A percentile compares a stretch with the other conserved stretches of the same genome.
Evolutionary conservation across 2,888 invertebrate species (phyloP).

Genomic region (Dromius quadrimaculatus): DNA sequence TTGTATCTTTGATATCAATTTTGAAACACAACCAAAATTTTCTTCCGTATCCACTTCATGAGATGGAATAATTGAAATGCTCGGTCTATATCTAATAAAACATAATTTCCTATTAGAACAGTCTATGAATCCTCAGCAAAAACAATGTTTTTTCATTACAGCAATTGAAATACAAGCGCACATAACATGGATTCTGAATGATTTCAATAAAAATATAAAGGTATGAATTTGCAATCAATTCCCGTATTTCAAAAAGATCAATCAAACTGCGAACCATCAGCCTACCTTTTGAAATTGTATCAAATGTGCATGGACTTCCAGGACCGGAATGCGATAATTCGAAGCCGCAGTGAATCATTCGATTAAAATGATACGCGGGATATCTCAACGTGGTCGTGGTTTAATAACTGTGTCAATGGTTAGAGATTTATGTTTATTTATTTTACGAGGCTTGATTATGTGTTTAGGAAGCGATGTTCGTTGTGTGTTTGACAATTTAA

Average conservation of each 20-base stretch:
- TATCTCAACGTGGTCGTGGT: constrained; percentile 14
- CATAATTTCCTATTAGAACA: too few species aligned
- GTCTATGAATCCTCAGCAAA: too few species aligned
- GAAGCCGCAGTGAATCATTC: constrained; percentile 12
- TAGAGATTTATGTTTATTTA: constrained; percentile 25
- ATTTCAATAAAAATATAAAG: too few species aligned
- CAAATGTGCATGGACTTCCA: not conserved
- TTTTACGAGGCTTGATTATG: constrained; percentile 31
- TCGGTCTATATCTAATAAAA: too few species aligned
- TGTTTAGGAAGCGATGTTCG: constrained; percentile 13
- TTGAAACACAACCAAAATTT: too few species aligned
- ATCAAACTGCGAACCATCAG: constrained; percentile 18
- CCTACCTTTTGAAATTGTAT: not conserved
- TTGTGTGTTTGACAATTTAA: constrained; percentile 1
- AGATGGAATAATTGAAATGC: too few species aligned
- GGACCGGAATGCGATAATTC: constrained; percentile 9
- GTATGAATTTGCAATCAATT: too few species aligned
- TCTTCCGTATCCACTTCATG: too few species aligned
- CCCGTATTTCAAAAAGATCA: constrained; percentile 19
- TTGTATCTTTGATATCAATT: too few species aligned
- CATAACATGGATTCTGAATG: too few species aligned
- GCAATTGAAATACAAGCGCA: too few species aligned
- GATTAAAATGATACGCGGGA: constrained; percentile 6
- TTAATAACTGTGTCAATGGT: constrained; percentile 30
- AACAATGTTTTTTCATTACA: too few species aligned